These are phyloP conservation scores for Vanessa cardui DNA, from an alignment of 2,888 invertebrate genomes.

Conservation along the genomic window DNA sequence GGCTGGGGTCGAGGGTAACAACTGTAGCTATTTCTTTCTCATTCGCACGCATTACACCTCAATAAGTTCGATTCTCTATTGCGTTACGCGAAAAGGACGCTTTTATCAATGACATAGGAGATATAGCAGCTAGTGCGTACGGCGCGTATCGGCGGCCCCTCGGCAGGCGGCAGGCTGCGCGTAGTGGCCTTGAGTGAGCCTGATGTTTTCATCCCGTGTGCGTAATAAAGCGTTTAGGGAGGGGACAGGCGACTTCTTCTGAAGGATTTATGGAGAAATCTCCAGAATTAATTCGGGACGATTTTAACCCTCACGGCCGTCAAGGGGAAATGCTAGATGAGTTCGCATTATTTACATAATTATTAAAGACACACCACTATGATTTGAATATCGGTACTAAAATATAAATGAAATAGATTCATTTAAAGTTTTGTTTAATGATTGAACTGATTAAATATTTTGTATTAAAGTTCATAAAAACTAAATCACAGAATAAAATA, in stretches of 20 bases:
- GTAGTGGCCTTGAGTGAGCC: conserved; percentile 76
- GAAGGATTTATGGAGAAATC: conserved; percentile 78
- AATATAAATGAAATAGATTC: background rate
- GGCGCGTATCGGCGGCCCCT: conserved; percentile 48
- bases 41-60: conserved; percentile 63
- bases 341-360: conserved; percentile 54
- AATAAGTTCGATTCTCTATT: conserved; percentile 57
- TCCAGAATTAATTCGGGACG: conserved; percentile 74
- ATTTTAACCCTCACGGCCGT: conserved; percentile 60
- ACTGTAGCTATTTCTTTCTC: conserved; percentile 54
- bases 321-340: conserved; percentile 49
- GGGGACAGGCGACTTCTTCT: conserved; percentile 75
- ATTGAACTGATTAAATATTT: background rate
- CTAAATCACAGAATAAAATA: background rate
- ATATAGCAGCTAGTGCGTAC: conserved; percentile 50
- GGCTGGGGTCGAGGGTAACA: conserved; percentile 56
- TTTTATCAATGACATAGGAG: conserved; percentile 79
- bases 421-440: background rate
- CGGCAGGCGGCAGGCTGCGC: conserved; percentile 50
- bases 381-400: conserved; percentile 28
- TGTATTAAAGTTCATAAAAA: too few relatives aligned
- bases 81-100: conserved; percentile 76
- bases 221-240: conserved; percentile 80
- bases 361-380: conserved; percentile 23
- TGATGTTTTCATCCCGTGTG: conserved; percentile 80